Evolutionary conservation across 2,797 vertebrate genomes (phyloP).

Genomic region (Myiothlypis chrysogaster): DNA sequence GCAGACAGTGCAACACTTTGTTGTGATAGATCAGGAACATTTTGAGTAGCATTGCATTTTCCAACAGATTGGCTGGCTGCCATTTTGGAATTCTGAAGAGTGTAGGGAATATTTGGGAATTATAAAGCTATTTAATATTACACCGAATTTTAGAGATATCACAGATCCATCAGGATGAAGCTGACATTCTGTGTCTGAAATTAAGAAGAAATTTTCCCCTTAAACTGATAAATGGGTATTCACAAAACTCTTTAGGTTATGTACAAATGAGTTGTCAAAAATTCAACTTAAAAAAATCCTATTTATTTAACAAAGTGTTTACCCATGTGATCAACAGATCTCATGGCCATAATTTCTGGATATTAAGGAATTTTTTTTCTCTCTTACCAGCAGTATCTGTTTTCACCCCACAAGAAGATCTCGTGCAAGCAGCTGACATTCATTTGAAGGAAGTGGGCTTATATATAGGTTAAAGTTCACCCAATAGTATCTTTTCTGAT

Average conservation of each 20-base stretch:
- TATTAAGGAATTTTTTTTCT: neutral
- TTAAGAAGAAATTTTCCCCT: neutral
- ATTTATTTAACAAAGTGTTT: neutral
- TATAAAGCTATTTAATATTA: neutral
- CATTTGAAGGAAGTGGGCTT: neutral
- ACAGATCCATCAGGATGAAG: neutral
- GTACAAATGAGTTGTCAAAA: neutral
- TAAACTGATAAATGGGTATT: neutral
- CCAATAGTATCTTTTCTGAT: neutral
- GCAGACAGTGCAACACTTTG: neutral
- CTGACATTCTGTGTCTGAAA: neutral
- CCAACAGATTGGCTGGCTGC: neutral
- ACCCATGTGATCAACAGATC: neutral
- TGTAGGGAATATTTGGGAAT: neutral
- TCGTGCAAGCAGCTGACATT: neutral
- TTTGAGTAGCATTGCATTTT: neutral
- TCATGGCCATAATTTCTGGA: neutral
- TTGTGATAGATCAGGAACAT: neutral
- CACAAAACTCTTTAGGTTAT: neutral
- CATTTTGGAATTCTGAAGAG: neutral
- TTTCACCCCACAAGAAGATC: neutral
- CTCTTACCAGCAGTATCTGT: neutral
- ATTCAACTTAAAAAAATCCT: neutral
- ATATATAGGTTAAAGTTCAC: neutral
- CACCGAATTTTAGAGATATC: neutral